Evolutionary conservation across 2,113 vertebrate genomes (phyloP), one percentile per base, ranked within the genome.

Genomic region (Smithornis capensis): DNA sequence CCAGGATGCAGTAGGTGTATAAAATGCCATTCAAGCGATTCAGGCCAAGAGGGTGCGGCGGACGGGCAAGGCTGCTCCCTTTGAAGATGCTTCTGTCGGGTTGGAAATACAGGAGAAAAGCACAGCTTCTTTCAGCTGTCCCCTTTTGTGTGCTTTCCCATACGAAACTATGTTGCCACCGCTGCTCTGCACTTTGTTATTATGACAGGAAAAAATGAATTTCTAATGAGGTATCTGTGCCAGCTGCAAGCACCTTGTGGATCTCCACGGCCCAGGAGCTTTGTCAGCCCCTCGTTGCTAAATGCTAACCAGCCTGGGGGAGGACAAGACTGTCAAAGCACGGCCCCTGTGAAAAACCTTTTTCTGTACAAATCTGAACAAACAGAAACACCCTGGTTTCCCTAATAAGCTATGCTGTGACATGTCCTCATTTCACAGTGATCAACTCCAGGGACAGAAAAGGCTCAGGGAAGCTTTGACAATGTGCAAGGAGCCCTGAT

Each of bases 141-240:
- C 91, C 94, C 96, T 96, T 98, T 97, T 98, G 97, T 96, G 97
- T 97, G 96, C 96, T 98, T 98, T 98, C 98, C 98, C 98, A 98
- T 96, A 98, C 79, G 94, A 98, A 98, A 97, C 94, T 95, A 93
- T 75, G 92, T 95, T 95, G 94, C 94, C 97, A 95, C 97, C 91
- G 96, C 96, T 63, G 23, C 95, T 96, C 95, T 91, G 85, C 95
- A 98, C 97, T 98, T 98, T 98, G 97, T 98, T 98, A 98, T 98
- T 98, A 98, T 98, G 98, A 98, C 97, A 97, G 97, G 97, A 97
- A 98, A 98, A 98, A 98, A 98, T 98, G 97, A 98, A 98, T 98
- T 98, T 98, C 98, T 98, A 98, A 98, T 98, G 97, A 97, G 96
- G 90, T 97, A 96, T 98, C 97, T 98, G 97, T 97, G 96, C 98